A percentile compares a stretch with the other conserved stretches of the same genome.
Conservation (phyloP, 2,888 invertebrate genomes). For the Megalurothrips usitatus region DNA sequence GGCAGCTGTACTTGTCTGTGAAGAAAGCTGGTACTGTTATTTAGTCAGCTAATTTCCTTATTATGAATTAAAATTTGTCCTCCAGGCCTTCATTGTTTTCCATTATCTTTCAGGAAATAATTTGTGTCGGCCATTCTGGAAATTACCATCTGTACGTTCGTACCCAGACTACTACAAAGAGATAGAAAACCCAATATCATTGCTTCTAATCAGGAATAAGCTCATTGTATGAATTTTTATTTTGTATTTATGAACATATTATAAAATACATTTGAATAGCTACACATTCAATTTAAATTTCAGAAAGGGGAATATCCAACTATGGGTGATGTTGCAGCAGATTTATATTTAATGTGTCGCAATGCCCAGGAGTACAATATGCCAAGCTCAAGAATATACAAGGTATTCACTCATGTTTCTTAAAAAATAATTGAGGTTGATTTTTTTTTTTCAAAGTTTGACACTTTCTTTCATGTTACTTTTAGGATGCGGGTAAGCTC, state of each 20-base stretch:
- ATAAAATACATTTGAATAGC: slow-evolving; percentile 16
- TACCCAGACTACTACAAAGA: slow-evolving; percentile 98
- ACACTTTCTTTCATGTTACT: slow-evolving; percentile 34
- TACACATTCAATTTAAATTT: slow-evolving; percentile 36
- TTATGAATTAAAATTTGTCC: neutral
- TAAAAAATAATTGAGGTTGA: neutral
- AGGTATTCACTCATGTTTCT: slow-evolving; percentile 49
- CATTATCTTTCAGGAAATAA: slow-evolving; percentile 57
- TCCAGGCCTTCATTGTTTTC: slow-evolving; percentile 34
- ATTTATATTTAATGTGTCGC: slow-evolving; percentile 94
- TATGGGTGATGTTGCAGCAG: slow-evolving; percentile 83
- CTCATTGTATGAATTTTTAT: slow-evolving; percentile 51
- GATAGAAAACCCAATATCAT: slow-evolving; percentile 91
- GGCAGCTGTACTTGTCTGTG: slow-evolving; percentile 85
- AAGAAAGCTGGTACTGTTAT: slow-evolving; percentile 51
- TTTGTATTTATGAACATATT: slow-evolving; percentile 16
- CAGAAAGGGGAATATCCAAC: slow-evolving; percentile 73
- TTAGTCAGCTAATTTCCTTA: slow-evolving; percentile 42
- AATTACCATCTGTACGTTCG: slow-evolving; percentile 81
- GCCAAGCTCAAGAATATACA: slow-evolving; percentile 73
- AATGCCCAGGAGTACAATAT: slow-evolving; percentile 91
- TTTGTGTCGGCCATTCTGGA: slow-evolving; percentile 90
- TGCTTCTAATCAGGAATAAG: slow-evolving; percentile 84
- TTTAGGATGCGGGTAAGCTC: slow-evolving; percentile 73
- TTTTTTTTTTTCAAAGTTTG: slow-evolving; percentile 27